Evolutionary conservation across 2,888 invertebrate genomes (phyloP).

Genomic region (Sceliomorpha sp.): DNA sequence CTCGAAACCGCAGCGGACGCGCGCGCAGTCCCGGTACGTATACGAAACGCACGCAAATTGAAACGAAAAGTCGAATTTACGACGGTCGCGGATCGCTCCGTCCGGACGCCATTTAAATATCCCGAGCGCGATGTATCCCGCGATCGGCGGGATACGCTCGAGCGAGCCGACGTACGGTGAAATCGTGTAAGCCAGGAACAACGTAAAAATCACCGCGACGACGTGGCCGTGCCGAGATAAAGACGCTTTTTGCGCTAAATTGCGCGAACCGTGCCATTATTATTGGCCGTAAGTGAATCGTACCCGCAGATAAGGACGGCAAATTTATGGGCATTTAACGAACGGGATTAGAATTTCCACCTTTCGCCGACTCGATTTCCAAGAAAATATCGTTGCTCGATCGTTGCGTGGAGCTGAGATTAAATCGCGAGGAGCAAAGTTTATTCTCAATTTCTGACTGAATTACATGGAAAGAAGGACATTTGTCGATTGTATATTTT

Average conservation of each 20-base stretch:
- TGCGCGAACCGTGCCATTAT: constrained; percentile 28
- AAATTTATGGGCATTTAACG: constrained; percentile 38
- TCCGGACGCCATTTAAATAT: constrained; percentile 39
- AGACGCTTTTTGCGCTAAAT: constrained; percentile 24
- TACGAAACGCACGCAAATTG: constrained; percentile 29
- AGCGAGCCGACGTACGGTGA: constrained; percentile 34
- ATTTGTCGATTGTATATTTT: no score
- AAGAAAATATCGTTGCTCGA: no score
- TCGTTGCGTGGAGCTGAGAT: no score
- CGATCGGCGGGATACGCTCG: constrained; percentile 40
- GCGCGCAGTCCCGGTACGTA: constrained; percentile 25
- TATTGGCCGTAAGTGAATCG: constrained; percentile 40
- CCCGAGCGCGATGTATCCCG: constrained; percentile 20
- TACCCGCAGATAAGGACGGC: constrained; percentile 30
- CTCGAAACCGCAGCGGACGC: constrained; percentile 35
- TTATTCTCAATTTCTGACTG: no score
- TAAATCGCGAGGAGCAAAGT: no score
- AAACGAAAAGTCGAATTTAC: constrained; percentile 47
- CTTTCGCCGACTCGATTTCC: constrained; percentile 14
- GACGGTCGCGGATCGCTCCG: constrained; percentile 25
- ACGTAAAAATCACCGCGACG: constrained; percentile 38
- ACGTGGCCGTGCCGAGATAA: constrained; percentile 42
- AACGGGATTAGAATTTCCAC: constrained; percentile 27
- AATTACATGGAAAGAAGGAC: no score
- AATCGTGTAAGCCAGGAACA: constrained; percentile 29